Evolutionary conservation across 2,888 invertebrate species (phyloP).

Genomic region (Pristionchus entomophagus): DNA sequence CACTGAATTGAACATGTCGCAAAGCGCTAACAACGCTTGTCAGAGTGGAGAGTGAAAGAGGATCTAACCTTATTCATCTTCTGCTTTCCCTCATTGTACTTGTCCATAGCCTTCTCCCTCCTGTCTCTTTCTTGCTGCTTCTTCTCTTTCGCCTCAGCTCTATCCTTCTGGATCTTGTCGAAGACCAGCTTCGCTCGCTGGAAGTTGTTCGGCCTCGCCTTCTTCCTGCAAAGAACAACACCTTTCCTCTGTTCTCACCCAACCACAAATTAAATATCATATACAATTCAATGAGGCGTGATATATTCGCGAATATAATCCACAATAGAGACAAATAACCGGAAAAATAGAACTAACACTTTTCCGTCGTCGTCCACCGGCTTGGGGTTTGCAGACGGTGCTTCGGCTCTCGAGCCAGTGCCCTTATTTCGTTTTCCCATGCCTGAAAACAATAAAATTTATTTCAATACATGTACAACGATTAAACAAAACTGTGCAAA

Average conservation of each 20-base stretch:
- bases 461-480: background rate
- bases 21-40: no score
- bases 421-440: conserved; percentile 35
- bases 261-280: no score
- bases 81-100: conserved; percentile 57
- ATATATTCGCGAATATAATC: no score
- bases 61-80: conserved; percentile 63
- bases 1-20: no score
- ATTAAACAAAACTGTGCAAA: background rate
- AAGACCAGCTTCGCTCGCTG: conserved; percentile 47
- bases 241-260: no score
- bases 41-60: background rate
- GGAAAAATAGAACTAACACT: background rate
- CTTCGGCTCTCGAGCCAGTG: background rate
- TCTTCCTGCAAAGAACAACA: conserved; percentile 26
- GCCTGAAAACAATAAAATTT: background rate
- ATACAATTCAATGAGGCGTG: no score
- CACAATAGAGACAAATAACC: background rate
- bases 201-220: conserved; percentile 47
- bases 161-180: conserved; percentile 38
- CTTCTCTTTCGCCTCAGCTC: conserved; percentile 14
- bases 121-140: conserved; percentile 44
- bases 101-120: conserved; percentile 55
- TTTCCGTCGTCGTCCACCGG: conserved; percentile 14
- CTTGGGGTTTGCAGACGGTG: background rate